Conservation (phyloP, 2,113 vertebrate genomes). For the Macrotus californicus region DNA sequence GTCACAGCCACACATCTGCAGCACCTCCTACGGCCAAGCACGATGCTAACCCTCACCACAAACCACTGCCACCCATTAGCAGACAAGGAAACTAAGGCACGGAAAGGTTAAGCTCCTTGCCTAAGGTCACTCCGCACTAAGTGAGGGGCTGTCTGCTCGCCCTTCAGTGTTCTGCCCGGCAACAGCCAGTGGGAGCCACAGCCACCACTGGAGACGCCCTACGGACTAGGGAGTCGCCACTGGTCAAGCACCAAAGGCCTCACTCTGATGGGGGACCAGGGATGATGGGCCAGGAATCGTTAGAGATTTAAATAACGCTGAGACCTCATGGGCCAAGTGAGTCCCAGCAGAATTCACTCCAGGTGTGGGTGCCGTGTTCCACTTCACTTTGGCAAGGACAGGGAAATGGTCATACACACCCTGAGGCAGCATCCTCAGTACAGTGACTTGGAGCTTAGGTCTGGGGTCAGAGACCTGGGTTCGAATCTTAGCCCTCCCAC, state of each 20-base stretch:
- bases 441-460: neutral
- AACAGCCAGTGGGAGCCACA: neutral
- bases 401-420: neutral
- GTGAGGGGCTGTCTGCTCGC: neutral
- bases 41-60: neutral
- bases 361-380: neutral
- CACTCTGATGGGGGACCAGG: neutral
- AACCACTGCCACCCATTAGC: neutral
- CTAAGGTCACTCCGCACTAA: neutral
- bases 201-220: neutral
- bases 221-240: neutral
- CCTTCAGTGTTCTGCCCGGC: neutral
- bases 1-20: rapidly evolving
- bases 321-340: neutral
- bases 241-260: neutral
- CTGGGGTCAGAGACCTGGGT: neutral
- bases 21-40: neutral
- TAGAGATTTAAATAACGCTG: neutral
- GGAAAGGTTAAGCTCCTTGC: neutral
- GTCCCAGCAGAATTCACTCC: neutral
- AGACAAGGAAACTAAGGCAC: neutral
- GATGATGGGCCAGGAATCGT: rapidly evolving
- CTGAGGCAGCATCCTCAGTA: rapidly evolving
- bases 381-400: rapidly evolving
- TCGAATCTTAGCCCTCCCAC: neutral